Conservation (phyloP, 1,140 invertebrate genomes). For the Conopomorpha cramerella region DNA sequence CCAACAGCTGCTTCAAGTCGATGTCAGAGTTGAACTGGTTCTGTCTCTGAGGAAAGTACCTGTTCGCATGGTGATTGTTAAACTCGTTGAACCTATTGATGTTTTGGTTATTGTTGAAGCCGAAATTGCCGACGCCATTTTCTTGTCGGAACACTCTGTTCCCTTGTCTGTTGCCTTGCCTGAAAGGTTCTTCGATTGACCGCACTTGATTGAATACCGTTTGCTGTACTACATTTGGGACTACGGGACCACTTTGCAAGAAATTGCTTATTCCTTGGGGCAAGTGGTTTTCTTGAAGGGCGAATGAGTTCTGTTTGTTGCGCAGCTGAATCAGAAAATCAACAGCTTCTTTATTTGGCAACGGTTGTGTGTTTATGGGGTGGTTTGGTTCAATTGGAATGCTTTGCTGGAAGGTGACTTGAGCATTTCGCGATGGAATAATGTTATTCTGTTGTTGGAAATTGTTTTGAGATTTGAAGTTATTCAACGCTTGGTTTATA, state of each 20-base stretch:
- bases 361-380: slow-evolving; percentile 31
- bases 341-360: slow-evolving; percentile 52
- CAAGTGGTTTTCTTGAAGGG: slow-evolving; percentile 53
- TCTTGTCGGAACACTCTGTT: slow-evolving; percentile 53
- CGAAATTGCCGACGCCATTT: slow-evolving; percentile 61
- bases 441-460: slow-evolving; percentile 28
- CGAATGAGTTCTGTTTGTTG: slow-evolving; percentile 47
- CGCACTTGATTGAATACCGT: slow-evolving; percentile 33
- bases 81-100: slow-evolving; percentile 30
- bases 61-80: slow-evolving; percentile 22
- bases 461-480: slow-evolving; percentile 22
- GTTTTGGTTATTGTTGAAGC: slow-evolving; percentile 42
- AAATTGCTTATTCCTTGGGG: slow-evolving; percentile 47
- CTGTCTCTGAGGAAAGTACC: slow-evolving; percentile 27
- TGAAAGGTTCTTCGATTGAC: no score
- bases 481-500: slow-evolving; percentile 17
- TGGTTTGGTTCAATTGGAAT: slow-evolving; percentile 30
- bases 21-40: slow-evolving; percentile 51
- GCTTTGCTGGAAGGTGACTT: slow-evolving; percentile 56
- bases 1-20: slow-evolving; percentile 68
- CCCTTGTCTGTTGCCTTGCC: slow-evolving; percentile 28
- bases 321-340: slow-evolving; percentile 51
- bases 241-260: slow-evolving; percentile 26
- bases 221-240: slow-evolving; percentile 20
- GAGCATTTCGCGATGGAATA: slow-evolving; percentile 21